A percentile compares a stretch with the other conserved stretches of the same genome.
These are phyloP conservation scores for Lagocephalus sceleratus DNA, from an alignment of 2,797 vertebrate genomes.

Conservation along the genomic window DNA sequence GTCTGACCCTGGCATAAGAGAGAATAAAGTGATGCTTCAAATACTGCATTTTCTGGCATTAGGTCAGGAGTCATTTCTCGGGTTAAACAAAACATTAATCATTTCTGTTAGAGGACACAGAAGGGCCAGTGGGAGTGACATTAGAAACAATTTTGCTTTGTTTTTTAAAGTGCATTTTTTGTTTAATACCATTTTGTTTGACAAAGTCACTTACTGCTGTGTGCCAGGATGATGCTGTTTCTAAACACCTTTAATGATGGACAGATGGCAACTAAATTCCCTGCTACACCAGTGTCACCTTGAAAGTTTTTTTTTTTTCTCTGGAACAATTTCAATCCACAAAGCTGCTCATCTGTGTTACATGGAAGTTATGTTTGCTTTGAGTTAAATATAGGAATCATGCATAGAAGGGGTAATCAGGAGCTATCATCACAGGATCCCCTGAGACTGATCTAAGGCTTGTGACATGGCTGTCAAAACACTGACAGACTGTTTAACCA, in stretches of 20 bases:
- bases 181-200: slow-evolving; percentile 20
- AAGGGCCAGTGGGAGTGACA: no score
- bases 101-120: no score
- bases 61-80: no score
- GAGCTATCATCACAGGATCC: slow-evolving; percentile 60
- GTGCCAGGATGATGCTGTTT: slow-evolving; percentile 24
- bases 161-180: slow-evolving; percentile 4
- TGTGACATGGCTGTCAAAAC: slow-evolving; percentile 75
- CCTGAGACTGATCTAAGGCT: slow-evolving; percentile 60
- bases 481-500: slow-evolving; percentile 70
- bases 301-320: slow-evolving; percentile 55
- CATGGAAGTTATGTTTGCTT: slow-evolving; percentile 39
- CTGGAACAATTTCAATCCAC: slow-evolving; percentile 43
- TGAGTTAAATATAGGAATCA: slow-evolving; percentile 69
- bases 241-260: slow-evolving; percentile 58
- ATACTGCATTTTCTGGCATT: no score
- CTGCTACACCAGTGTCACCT: slow-evolving; percentile 57
- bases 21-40: no score
- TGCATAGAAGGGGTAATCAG: slow-evolving; percentile 59
- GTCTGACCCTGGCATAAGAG: no score
- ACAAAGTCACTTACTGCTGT: slow-evolving; percentile 17
- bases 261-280: slow-evolving; percentile 56
- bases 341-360: slow-evolving; percentile 43
- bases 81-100: no score
- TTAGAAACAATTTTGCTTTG: neutral